Evolutionary conservation across 2,113 vertebrate genomes (phyloP).

Genomic region (Aegithalos caudatus): DNA sequence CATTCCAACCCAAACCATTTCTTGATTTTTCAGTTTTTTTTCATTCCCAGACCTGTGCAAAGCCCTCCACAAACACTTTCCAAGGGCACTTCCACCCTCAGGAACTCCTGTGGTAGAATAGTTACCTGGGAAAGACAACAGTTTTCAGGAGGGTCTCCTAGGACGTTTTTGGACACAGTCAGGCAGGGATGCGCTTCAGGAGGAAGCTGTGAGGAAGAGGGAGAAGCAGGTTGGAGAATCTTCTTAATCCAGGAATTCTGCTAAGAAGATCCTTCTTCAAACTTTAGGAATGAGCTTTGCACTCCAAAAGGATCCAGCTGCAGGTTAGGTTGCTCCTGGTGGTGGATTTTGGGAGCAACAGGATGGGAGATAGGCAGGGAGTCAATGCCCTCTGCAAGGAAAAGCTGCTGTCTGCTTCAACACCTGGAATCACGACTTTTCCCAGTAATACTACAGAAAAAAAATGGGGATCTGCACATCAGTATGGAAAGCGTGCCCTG

Average conservation of each 20-base stretch:
- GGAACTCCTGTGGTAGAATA: not conserved
- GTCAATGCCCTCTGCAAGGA: not conserved
- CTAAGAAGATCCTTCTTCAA: not conserved
- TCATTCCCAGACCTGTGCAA: not conserved
- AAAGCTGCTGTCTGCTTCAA: not conserved
- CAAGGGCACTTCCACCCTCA: not conserved
- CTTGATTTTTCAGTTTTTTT: not conserved
- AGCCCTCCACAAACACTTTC: not conserved
- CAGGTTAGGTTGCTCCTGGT: not conserved
- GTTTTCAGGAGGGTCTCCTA: not conserved
- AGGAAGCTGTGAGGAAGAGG: not conserved
- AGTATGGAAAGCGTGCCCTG: not conserved
- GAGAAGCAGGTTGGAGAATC: not conserved
- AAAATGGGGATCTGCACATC: not conserved
- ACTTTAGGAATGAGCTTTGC: not conserved
- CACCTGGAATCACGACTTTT: not conserved
- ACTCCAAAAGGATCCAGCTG: not conserved
- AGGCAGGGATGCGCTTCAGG: not conserved
- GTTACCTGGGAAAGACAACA: not conserved
- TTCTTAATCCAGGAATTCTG: not conserved
- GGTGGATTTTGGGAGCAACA: not conserved
- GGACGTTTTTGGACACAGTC: not conserved
- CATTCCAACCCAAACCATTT: fast-evolving
- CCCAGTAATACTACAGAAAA: not conserved
- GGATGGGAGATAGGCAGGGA: not conserved